Evolutionary conservation across 2,888 invertebrate genomes (phyloP).

Genomic region (Axea sp.): DNA sequence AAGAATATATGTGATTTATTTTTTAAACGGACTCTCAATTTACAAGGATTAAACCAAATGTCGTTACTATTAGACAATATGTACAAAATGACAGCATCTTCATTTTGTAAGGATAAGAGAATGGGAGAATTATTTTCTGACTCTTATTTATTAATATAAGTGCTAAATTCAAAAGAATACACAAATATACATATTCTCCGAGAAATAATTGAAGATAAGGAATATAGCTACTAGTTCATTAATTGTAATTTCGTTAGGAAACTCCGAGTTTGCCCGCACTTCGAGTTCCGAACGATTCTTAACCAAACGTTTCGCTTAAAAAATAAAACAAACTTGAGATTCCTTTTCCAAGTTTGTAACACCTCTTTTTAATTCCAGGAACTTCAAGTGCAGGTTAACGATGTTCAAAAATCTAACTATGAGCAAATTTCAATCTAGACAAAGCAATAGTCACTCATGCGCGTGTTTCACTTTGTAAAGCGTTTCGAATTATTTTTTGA

Average conservation of each 20-base stretch:
- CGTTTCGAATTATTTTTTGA: background rate
- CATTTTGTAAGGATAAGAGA: conserved; percentile 23
- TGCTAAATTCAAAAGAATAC: conserved; percentile 4
- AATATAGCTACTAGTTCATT: too few species aligned
- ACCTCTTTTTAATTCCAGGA: too few species aligned
- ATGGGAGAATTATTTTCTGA: conserved; percentile 31
- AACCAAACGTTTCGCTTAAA: too few species aligned
- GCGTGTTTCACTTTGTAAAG: background rate
- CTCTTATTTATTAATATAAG: conserved; percentile 12
- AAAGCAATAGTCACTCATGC: conserved; percentile 13
- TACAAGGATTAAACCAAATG: conserved; percentile 6
- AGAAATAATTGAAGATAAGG: background rate
- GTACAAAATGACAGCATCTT: conserved; percentile 18
- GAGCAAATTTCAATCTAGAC: background rate
- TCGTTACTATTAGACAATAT: conserved; percentile 49
- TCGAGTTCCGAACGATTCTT: too few species aligned
- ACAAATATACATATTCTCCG: background rate
- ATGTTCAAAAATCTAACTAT: too few species aligned
- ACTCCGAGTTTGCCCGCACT: too few species aligned
- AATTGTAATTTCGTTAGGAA: too few species aligned
- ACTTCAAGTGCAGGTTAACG: too few species aligned
- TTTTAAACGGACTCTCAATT: conserved; percentile 18
- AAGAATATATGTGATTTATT: background rate
- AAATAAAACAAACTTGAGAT: too few species aligned
- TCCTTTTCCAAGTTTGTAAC: too few species aligned